Conservation (phyloP, 1,140 invertebrate species). For the Eurytemora carolleeae region DNA sequence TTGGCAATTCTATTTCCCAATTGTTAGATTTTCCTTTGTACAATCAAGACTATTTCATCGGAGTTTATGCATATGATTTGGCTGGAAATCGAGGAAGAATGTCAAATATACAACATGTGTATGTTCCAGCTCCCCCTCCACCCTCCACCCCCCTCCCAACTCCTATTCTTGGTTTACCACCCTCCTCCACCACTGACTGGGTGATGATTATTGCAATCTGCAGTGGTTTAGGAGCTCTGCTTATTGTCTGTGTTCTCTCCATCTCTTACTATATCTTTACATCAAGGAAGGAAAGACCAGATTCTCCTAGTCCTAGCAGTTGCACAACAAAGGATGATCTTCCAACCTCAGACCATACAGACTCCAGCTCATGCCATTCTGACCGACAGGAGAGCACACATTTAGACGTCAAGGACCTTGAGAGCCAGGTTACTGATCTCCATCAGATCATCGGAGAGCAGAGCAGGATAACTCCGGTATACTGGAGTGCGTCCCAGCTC, state of each 20-base stretch:
- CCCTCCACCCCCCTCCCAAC: not conserved
- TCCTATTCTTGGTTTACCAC: not conserved
- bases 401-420: not conserved
- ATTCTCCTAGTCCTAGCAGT: not conserved
- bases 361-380: not conserved
- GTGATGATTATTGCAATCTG: slow-evolving; percentile 1
- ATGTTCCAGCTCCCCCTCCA: not conserved
- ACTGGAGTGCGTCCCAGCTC: slow-evolving; percentile 15
- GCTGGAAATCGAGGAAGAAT: slow-evolving; percentile 7
- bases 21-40: not conserved
- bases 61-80: slow-evolving; percentile 5
- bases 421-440: not conserved
- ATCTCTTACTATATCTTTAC: not conserved
- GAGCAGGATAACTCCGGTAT: slow-evolving; percentile 3
- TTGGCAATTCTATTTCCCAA: not conserved
- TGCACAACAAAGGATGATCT: not conserved
- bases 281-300: not conserved
- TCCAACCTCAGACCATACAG: not conserved
- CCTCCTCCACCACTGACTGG: slow-evolving; percentile 6
- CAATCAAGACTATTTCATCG: slow-evolving; percentile 2
- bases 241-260: slow-evolving; percentile 1
- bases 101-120: slow-evolving; percentile 8
- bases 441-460: not conserved
- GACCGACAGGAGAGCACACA: not conserved
- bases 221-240: slow-evolving; percentile 3